phyloP scores from a whole-genome alignment of 2,797 vertebrate genomes.

The Nothura maculosa region DNA sequence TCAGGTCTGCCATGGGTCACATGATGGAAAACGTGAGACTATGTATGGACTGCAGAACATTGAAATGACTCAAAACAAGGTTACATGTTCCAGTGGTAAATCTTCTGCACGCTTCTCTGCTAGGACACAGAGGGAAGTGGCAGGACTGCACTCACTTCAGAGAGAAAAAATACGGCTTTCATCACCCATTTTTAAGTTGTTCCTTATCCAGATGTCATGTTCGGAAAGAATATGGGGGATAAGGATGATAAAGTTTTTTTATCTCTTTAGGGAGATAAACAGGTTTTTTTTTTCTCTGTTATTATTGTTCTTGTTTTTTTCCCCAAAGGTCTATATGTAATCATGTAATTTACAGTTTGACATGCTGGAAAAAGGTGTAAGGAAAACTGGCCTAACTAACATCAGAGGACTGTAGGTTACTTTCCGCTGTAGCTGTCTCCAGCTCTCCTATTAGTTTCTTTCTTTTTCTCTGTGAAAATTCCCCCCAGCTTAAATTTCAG shows the following conservation, averaged over 20 bases:
- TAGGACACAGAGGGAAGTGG: background rate
- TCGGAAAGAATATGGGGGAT: background rate
- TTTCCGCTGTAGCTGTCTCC: background rate
- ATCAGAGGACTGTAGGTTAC: background rate
- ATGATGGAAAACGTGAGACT: background rate
- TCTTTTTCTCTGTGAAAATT: background rate
- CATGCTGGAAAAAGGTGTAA: background rate
- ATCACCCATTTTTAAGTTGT: background rate
- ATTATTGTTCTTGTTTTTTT: background rate
- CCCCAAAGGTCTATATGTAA: background rate
- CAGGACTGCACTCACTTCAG: background rate
- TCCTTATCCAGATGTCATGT: background rate
- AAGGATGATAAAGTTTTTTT: too few species aligned
- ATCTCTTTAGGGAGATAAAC: background rate
- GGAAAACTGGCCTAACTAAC: background rate
- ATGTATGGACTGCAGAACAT: background rate
- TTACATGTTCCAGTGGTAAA: background rate
- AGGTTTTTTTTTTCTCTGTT: too few species aligned
- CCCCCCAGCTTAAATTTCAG: background rate
- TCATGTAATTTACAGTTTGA: background rate
- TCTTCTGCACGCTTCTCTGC: background rate
- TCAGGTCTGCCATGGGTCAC: background rate
- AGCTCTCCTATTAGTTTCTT: background rate
- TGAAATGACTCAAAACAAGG: background rate
- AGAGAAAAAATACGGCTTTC: background rate